phyloP scores from a whole-genome alignment of 2,888 invertebrate species.

The Torymus auratus region DNA sequence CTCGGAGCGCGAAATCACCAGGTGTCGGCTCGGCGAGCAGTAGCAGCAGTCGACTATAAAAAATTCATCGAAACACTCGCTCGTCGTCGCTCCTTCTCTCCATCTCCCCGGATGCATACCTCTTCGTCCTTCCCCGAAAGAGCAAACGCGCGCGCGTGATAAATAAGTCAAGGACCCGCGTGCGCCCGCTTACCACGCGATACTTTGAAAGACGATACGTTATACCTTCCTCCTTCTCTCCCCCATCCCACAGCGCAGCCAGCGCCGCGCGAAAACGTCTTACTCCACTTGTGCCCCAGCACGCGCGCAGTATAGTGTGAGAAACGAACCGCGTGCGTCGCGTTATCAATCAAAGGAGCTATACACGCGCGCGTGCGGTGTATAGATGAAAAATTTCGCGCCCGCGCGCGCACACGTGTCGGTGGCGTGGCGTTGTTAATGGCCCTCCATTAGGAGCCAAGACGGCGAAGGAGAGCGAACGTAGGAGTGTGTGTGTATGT shows the following conservation, averaged over 20 bases:
- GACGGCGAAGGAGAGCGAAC: conserved; percentile 18
- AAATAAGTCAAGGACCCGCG: conserved; percentile 51
- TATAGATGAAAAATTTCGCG: conserved; percentile 69
- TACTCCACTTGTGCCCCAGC: conserved; percentile 24
- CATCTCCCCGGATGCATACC: background rate
- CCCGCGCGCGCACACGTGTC: conserved; percentile 67
- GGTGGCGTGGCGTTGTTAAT: conserved; percentile 69
- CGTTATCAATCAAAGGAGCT: conserved; percentile 46
- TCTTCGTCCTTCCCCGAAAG: background rate
- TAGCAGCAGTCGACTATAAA: conserved; percentile 16
- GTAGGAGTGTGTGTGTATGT: background rate
- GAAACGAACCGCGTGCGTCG: background rate
- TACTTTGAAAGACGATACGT: conserved; percentile 48
- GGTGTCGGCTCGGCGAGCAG: conserved; percentile 18
- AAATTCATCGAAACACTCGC: conserved; percentile 32
- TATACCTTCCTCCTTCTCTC: background rate
- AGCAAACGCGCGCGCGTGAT: conserved; percentile 18
- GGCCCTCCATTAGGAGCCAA: conserved; percentile 67
- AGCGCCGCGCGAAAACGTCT: conserved; percentile 31
- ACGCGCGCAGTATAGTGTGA: background rate
- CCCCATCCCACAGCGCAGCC: too few species aligned
- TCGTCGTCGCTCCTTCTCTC: background rate
- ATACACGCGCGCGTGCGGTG: conserved; percentile 28
- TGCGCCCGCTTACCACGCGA: conserved; percentile 26
- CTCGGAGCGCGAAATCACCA: conserved; percentile 31